Evolutionary conservation across 2,113 vertebrate species (phyloP).

Genomic region (Onychostruthus taczanowskii): DNA sequence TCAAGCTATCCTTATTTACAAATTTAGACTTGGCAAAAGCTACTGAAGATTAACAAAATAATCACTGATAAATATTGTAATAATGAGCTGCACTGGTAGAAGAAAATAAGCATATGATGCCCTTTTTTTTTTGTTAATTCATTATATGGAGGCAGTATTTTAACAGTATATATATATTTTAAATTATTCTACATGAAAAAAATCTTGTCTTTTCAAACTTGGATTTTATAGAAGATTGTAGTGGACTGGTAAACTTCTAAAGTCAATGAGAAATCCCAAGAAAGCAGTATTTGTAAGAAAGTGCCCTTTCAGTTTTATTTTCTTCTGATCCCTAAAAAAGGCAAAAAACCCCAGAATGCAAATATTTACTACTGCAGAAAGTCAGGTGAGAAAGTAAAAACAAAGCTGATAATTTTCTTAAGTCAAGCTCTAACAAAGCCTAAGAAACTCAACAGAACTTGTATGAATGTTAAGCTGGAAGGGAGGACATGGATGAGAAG

Average conservation of each 20-base stretch:
- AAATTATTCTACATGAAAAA: background rate
- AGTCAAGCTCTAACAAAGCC: background rate
- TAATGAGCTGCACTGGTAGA: background rate
- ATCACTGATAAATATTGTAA: background rate
- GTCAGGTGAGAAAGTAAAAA: background rate
- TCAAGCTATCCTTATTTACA: background rate
- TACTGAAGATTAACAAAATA: background rate
- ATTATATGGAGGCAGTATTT: background rate
- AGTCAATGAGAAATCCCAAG: background rate
- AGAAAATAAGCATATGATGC: background rate
- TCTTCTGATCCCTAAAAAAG: background rate
- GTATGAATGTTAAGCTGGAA: background rate
- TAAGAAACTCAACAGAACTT: background rate
- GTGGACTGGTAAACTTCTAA: background rate
- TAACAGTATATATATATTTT: background rate
- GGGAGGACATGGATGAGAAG: background rate
- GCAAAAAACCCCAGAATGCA: background rate
- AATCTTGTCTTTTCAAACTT: background rate
- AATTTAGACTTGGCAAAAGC: background rate
- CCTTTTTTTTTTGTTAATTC: background rate
- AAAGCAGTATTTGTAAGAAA: background rate
- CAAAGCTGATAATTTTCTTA: background rate
- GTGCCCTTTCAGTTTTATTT: background rate
- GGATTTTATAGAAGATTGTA: background rate
- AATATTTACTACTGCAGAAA: background rate